Conservation (phyloP, 2,888 invertebrate species). For the Cyclophora punctaria region DNA sequence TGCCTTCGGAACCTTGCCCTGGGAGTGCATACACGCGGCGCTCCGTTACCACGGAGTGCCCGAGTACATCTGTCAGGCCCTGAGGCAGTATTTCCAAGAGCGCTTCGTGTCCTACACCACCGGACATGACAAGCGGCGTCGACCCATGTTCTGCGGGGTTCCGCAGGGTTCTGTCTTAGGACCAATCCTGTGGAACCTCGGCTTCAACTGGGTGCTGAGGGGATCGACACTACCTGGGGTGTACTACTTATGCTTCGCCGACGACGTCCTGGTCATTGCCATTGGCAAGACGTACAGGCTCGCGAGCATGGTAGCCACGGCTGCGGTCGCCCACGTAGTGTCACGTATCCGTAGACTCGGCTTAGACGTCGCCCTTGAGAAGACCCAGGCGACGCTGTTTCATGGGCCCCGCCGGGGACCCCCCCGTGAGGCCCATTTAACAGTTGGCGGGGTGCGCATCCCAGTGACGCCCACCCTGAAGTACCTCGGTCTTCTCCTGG, state of each 20-base stretch:
- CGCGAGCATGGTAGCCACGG: background rate
- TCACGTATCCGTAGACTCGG: too few relatives aligned
- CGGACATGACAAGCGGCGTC: too few relatives aligned
- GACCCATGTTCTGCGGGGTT: slow-evolving; percentile 2
- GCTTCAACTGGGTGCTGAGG: slow-evolving; percentile 5
- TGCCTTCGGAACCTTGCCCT: slow-evolving; percentile 22
- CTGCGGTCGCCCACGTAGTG: too few relatives aligned
- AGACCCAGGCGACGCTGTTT: too few relatives aligned
- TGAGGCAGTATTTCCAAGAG: background rate
- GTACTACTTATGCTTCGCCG: background rate
- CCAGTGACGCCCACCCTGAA: slow-evolving; percentile 2
- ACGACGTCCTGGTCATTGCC: slow-evolving; percentile 2
- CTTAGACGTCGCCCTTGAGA: slow-evolving; percentile 3
- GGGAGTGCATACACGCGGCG: slow-evolving; percentile 15
- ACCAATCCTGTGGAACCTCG: slow-evolving; percentile 16
- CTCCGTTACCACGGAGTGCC: slow-evolving; percentile 17
- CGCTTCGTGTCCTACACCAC: background rate
- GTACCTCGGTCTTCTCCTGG: slow-evolving; percentile 11
- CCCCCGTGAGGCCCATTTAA: too few relatives aligned
- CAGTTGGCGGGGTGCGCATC: too few relatives aligned
- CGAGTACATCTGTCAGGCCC: background rate
- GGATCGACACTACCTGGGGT: background rate
- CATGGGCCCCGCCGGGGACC: too few relatives aligned
- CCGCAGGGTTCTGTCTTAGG: slow-evolving; percentile 16
- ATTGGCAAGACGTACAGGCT: slow-evolving; percentile 2